Percentiles rank a stretch among this genome's conserved stretches.
These are phyloP conservation scores for Amiota mariae DNA, from an alignment of 2,888 invertebrate genomes.

Conservation along the genomic window DNA sequence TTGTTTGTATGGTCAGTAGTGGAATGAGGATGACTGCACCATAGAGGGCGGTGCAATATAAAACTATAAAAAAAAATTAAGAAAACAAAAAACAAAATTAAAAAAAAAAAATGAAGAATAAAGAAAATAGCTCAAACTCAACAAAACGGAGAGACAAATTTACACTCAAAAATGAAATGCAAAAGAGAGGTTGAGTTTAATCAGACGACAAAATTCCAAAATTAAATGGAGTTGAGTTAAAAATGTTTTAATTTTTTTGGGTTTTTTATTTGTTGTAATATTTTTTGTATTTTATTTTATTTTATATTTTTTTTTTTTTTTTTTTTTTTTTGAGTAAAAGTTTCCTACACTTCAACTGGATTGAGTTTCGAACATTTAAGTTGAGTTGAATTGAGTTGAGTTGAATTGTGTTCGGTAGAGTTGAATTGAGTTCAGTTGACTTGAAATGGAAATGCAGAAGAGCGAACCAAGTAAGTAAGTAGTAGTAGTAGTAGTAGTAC, in stretches of 20 bases:
- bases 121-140: background rate
- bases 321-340: background rate
- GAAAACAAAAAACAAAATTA: conserved; percentile 29
- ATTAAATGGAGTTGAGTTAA: background rate
- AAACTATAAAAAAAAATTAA: background rate
- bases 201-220: background rate
- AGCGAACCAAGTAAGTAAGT: background rate
- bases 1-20: conserved; percentile 48
- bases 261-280: background rate
- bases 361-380: background rate
- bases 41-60: conserved; percentile 33
- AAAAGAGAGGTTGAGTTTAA: background rate
- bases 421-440: background rate
- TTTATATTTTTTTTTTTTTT: background rate
- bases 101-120: conserved; percentile 25
- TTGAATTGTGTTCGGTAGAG: background rate
- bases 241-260: background rate
- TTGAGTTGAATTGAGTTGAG: conserved; percentile 15
- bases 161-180: background rate
- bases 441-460: background rate
- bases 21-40: conserved; percentile 41
- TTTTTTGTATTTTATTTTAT: too few species aligned
- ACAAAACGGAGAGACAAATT: background rate
- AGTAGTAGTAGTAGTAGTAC: too few species aligned
- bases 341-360: too few species aligned